A percentile compares a stretch with the other conserved stretches of the same genome.
Evolutionary conservation across 1,140 invertebrate genomes (phyloP).

Genomic region (Formica selysi): DNA sequence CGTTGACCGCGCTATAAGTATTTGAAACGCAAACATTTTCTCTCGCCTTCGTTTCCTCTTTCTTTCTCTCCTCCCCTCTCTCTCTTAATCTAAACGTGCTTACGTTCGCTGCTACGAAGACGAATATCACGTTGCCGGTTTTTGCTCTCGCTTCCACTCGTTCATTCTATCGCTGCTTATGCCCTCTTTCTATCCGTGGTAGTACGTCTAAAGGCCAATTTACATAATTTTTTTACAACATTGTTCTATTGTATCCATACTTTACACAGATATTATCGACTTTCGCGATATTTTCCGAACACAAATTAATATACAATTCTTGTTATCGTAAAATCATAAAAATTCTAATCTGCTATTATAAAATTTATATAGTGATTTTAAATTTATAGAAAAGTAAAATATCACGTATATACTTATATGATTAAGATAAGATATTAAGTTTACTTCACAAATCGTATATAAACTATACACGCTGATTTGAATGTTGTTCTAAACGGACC

Average conservation of each 20-base stretch:
- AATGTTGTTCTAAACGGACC: constrained; percentile 17
- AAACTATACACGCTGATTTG: background rate
- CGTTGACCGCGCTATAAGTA: background rate
- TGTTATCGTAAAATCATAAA: background rate
- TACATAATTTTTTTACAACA: background rate
- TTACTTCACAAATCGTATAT: background rate
- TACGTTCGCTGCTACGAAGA: background rate
- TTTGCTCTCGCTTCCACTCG: constrained; percentile 24
- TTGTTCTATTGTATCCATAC: background rate
- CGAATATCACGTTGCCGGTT: constrained; percentile 55
- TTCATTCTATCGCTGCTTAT: constrained; percentile 12
- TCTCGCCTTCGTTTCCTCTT: background rate
- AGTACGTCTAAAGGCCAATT: background rate
- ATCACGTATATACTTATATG: background rate
- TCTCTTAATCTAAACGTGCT: constrained; percentile 47
- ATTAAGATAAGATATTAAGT: background rate
- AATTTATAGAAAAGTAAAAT: background rate
- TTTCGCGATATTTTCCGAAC: background rate
- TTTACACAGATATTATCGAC: background rate
- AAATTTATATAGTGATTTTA: background rate
- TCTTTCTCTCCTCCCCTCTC: background rate
- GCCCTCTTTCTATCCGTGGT: background rate
- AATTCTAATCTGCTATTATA: background rate
- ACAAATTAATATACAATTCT: constrained; percentile 3
- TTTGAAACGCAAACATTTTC: background rate